Evolutionary conservation across 2,888 invertebrate genomes (phyloP).

Genomic region (Agrochola lychnidis): DNA sequence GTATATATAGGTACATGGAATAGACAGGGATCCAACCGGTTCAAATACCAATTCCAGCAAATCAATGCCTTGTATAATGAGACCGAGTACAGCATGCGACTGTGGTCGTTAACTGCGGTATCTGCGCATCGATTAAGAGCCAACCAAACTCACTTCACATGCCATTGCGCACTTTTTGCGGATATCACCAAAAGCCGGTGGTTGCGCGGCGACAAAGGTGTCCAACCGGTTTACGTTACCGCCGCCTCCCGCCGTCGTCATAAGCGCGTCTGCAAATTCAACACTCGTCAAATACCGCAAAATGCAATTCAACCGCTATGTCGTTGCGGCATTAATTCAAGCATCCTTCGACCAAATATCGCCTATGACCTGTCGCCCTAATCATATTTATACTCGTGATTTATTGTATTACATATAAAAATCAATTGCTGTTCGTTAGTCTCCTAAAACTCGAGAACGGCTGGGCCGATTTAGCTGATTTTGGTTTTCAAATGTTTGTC

Average conservation of each 20-base stretch:
- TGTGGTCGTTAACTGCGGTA: conserved; percentile 75
- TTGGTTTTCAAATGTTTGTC: too few species aligned
- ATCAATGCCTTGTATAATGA: conserved; percentile 82
- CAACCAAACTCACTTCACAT: conserved; percentile 82
- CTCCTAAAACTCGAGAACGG: too few species aligned
- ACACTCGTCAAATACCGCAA: conserved; percentile 88
- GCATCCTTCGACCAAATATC: conserved; percentile 71
- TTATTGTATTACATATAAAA: too few species aligned
- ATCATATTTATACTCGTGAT: conserved; percentile 49
- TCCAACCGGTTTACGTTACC: conserved; percentile 88
- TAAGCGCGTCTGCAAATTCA: conserved; percentile 88
- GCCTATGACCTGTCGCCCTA: conserved; percentile 64
- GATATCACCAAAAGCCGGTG: conserved; percentile 88
- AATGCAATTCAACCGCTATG: conserved; percentile 79
- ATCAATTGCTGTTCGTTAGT: too few species aligned
- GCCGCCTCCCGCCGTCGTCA: conserved; percentile 83
- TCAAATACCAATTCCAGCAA: conserved; percentile 80
- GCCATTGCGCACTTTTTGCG: conserved; percentile 87
- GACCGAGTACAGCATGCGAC: conserved; percentile 77
- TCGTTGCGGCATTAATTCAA: conserved; percentile 71
- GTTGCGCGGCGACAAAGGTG: conserved; percentile 86
- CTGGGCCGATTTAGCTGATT: too few species aligned
- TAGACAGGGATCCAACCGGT: conserved; percentile 79
- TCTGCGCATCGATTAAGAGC: conserved; percentile 82
- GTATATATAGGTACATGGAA: conserved; percentile 73